Evolutionary conservation across 2,113 vertebrate species (phyloP), one percentile per base, ranked within the genome.

Genomic region (Zapornia atra): DNA sequence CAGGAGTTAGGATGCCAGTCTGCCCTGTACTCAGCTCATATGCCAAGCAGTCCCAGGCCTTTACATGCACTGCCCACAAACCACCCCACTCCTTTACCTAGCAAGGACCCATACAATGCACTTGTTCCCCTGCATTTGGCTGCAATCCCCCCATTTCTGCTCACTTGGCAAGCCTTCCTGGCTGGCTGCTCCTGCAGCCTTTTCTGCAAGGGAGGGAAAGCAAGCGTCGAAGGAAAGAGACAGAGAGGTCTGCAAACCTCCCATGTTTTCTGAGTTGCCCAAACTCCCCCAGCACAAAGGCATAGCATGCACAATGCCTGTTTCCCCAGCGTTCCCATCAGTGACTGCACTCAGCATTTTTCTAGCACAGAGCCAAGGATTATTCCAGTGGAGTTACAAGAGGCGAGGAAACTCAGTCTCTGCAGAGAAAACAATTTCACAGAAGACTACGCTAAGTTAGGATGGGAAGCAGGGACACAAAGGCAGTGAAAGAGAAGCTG

Each of bases 351-450:
- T 82, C 79, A 15, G 48, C 8, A 57, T 87, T 70, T 22, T 56
- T 53, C 71, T 26, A 82, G 54, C 79, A 8, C 61, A 10, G 48
- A 90, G 81, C 88, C 96, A 86, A 31, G 96, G 97, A 96, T 97
- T 97, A 96, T 94, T 96, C 91, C 68, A 77, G 79, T 19, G 89
- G 93, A 94, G 93, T 96, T 94, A 85, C 76, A 56, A 42, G 93
- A 94, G 95, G 82, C 0, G 17, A 53, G 86, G 91, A 83, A 82
- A 63, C 72, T 86, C 79, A 1, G 4, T 77, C 86, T 94, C 91
- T 82, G 93, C 79, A 96, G 95, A 94, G 96, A 94, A 96, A 96
- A 96, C 95, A 96, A 97, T 97, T 97, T 97, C 97, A 97, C 97
- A 97, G 94, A 88, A 97, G 93, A 69, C 93, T 97, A 33, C 90